Evolutionary conservation across 2,113 vertebrate genomes (phyloP), one percentile per base, ranked within the genome.

Genomic region (Protobothrops flavoviridis): DNA sequence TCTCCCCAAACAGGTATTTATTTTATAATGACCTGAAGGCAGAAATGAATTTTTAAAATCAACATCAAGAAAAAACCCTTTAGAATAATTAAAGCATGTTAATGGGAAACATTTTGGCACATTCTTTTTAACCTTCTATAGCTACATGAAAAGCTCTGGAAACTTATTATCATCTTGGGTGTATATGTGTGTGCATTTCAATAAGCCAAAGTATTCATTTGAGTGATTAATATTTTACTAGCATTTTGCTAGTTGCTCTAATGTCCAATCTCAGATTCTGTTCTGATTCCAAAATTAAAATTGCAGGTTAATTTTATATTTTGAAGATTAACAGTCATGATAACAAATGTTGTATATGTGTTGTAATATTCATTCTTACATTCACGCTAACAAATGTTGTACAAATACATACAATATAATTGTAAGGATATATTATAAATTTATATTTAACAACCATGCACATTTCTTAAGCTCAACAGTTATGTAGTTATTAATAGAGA

Each of bases 401-500:
- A 64, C 61, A 64, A 29, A 96, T 96, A 96, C 8, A 43, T n/a
- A 69, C 55, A 50, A 56, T 81, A 96, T 97, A 95, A 97, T 96
- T 95, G 97, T 96, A 96, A 97, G 96, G 97, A 94, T 96, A 97
- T 97, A 97, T 97, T 97, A 94, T 95, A 96, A 96, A 95, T 96
- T 95, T 97, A 96, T 96, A 96, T 95, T 97, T 97, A 97, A 97
- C 96, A 97, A 95, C 94, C 95, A 93, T 87, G 87, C 96, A 94
- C 94, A 26, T 96, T 97, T 91, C 96, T 96, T 96, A 95, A 94
- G 95, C 95, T 96, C 94, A 94, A 96, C 96, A 93, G 97, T 95
- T 95, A 95, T 95, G 95, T 94, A 93, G 94, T 93, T 93, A 91
- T 94, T 93, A 94, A 50, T 88, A 24, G 94, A 81, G 95, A 93